Base-by-base conservation (phyloP, 2,797 vertebrate genomes). In the Chrysocyon brachyurus region DNA sequence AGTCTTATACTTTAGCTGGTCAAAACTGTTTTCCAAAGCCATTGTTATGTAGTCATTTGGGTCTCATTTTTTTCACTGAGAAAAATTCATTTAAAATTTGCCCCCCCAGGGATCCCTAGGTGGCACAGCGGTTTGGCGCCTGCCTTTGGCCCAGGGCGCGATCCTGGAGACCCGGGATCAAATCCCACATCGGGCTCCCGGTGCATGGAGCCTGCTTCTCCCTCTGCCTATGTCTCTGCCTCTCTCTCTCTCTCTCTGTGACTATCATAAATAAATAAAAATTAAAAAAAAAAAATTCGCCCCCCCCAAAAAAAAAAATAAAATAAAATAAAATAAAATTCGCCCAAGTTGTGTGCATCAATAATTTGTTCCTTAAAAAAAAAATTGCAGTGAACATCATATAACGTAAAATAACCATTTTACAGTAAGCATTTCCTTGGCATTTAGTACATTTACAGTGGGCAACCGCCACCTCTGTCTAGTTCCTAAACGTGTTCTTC, bases 61-160 rank as follows among this genome's bases (percentile, higher is more conserved):
- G 9, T 91, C 94, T 91, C 9, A 1, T 82, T 91, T 88, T 68
- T 91, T 85, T 93, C 22, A 61, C 52, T 91, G 91, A 91, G 84
- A 70, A 88, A 87, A 79, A 78, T 21, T 54, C 24, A 70, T 87
- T 87, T 73, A 81, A 96, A 94, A 70, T 22, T 64, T 12, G 85
- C 57, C 52, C 70, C 40, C 40, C 40, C 5, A 36, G 36, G 36
- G 36, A 36, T 36, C 36, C 36, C 36, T 36, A 3, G 36, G 36
- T 36, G 36, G 36, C 36, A 36, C 36, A 36, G 36, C 36, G 3
- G 36, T 36, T 36, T 36, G 36, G 36, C 36, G 36, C 36, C 36
- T 36, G 36, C 36, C 36, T 36, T 36, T 36, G 36, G 36, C 36
- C 36, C 36, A 36, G 36, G 36, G 3, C 36, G 36, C 3, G 36